Conservation (phyloP, 92 coral and sea anemone genomes). For the Palythoa heliodiscus region DNA sequence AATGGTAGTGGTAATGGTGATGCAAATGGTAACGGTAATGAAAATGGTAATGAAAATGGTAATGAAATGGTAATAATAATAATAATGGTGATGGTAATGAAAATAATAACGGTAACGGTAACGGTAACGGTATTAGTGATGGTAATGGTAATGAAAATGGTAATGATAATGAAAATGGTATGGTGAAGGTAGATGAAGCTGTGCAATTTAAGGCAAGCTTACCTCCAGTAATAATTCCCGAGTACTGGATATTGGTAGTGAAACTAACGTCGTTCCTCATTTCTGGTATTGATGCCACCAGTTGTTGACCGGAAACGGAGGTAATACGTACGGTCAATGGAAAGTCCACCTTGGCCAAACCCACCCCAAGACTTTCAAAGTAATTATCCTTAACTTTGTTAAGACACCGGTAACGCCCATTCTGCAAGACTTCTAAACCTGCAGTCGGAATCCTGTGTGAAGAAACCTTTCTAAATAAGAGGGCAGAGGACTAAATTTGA, state of each 20-base stretch:
- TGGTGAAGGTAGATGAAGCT: too few relatives aligned
- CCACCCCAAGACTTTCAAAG: constrained; percentile 64
- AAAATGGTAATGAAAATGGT: too few relatives aligned
- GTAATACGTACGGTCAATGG: constrained; percentile 81
- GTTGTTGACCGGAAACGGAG: constrained; percentile 76
- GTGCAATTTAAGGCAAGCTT: background rate
- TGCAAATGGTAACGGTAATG: too few relatives aligned
- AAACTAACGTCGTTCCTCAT: constrained; percentile 70
- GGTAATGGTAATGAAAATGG: too few relatives aligned
- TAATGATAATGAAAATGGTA: too few relatives aligned
- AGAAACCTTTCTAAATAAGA: background rate
- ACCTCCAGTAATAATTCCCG: constrained; percentile 67
- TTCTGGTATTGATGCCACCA: constrained; percentile 54
- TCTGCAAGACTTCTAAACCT: constrained; percentile 70
- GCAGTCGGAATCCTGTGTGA: constrained; percentile 79
- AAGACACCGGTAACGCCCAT: constrained; percentile 70
- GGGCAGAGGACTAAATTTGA: too few relatives aligned
- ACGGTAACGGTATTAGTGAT: too few relatives aligned
- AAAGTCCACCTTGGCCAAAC: constrained; percentile 61
- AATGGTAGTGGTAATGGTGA: too few relatives aligned
- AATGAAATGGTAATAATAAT: too few relatives aligned
- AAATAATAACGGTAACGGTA: too few relatives aligned
- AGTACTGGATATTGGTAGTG: constrained; percentile 65
- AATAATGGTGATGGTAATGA: too few relatives aligned
- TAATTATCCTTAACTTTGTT: constrained; percentile 71